Base-by-base conservation (phyloP, 1,140 invertebrate species). In the Magallana ariakensis region DNA sequence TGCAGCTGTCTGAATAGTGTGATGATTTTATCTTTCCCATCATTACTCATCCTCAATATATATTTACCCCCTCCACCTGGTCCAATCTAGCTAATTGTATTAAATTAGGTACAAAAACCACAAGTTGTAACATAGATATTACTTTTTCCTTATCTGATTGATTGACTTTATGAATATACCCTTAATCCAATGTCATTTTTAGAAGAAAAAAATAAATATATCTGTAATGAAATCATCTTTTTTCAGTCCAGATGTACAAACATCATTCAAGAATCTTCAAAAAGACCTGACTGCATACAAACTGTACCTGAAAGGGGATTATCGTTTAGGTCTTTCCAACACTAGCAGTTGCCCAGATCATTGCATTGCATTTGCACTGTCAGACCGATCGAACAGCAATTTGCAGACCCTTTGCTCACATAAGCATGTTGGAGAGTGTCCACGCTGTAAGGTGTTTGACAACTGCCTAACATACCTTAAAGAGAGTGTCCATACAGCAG, bases 261-360 rank as follows among this genome's bases (percentile, higher is more conserved):
- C 53, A 75, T 8, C 26, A 11, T 16, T 58, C 1, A 19, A 22
- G 13, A 22, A 80, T 5, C 19, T 22, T 11, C 57, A 15, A 53
- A 11, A 70, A 7, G 11, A 84, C 9, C 11, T 85, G 54, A 80
- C 10, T 56, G 46, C 55, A 19, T 15, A 16, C 9, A 57, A 85
- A 22, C 9, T 85, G 9, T 85, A 85, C 54, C 70, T 81, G 19
- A 81, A 85, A 54, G 46, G 70, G 6, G 85, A 85, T 53, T 85
- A 55, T 22, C 80, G 80, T 11, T 10, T 57, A 0, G 70, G 80
- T 80, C 54, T 85, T 4, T 3, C n/a, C 1, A 80, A 26, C n/a
- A 16, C 16, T 19, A n/a, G 7, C 1, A 13, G 10, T 60, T 60
- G 58, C n/a, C 13, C 58, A 16, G 58, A 60, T 60, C 58, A 60